A percentile compares a stretch with the other conserved stretches of the same genome.
These are phyloP conservation scores for Bradysia coprophila DNA, from an alignment of 1,140 invertebrate genomes.

Conservation along the genomic window DNA sequence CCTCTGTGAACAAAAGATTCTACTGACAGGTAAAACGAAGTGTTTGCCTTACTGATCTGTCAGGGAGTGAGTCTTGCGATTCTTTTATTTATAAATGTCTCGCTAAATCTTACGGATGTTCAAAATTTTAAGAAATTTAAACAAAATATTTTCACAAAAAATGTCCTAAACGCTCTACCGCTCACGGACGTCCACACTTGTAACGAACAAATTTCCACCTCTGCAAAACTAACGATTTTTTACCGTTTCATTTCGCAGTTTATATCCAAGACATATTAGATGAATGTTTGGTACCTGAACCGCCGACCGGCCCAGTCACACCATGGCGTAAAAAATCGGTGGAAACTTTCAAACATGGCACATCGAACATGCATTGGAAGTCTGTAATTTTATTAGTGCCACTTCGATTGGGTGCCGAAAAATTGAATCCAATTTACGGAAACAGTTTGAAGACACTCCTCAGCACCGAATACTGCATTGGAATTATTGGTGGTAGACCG, in stretches of 20 bases:
- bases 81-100: no score
- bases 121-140: no score
- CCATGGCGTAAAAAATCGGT: constrained; percentile 10
- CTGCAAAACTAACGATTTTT: no score
- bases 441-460: constrained; percentile 64
- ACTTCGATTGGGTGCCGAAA: constrained; percentile 64
- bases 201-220: no score
- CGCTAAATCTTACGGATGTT: no score
- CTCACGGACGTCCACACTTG: no score
- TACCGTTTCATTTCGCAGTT: constrained; percentile 27
- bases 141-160: no score
- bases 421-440: constrained; percentile 65
- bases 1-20: no score
- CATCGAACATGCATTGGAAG: constrained; percentile 36
- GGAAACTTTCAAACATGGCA: constrained; percentile 5
- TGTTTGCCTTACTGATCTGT: no score
- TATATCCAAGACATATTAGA: constrained; percentile 49
- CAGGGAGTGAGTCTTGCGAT: no score
- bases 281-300: constrained; percentile 35
- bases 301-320: constrained; percentile 20
- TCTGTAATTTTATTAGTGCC: constrained; percentile 70
- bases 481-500: constrained; percentile 79
- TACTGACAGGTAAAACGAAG: no score
- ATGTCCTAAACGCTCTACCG: no score
- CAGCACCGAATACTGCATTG: constrained; percentile 63